Base-by-base conservation (phyloP, 1,140 invertebrate genomes). In the Belonocnema kinseyi region DNA sequence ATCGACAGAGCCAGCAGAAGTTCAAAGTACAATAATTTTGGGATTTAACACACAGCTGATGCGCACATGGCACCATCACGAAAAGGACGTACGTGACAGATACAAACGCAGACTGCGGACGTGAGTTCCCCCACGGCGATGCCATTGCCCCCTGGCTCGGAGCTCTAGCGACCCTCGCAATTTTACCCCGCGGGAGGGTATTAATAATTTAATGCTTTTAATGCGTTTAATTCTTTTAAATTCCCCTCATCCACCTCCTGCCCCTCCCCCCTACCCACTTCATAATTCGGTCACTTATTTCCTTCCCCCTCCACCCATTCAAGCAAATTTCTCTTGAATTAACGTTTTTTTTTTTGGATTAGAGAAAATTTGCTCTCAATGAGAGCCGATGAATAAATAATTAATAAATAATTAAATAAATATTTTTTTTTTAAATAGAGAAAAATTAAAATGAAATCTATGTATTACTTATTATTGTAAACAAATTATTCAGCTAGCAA, bases 171-270 rank as follows among this genome's bases (percentile, higher is more conserved):
- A 85, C 83, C 80, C 80, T 84, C 78, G 79, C 78, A 76, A 77
- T 72, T 78, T 78, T 61, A 54, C 72, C 73, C 77, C 77, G 8
- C 78, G 33, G 46, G 66, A 74, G 74, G 71, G 77, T 83, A 88
- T 88, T 86, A 86, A 88, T 88, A 86, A 88, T 89, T 89, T 86
- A 88, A 87, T 84, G 81, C 82, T 72, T 87, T 88, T 86, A 86
- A 86, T 88, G 85, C 78, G 77, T 33, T 66, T 66, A 58, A 54
- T 75, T 66, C 71, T 72, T 54, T 50, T 33, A 33, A n/a, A 19
- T 46, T 75, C 40, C 17, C 17, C 72, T 73, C 16, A 66, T 40
- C 11, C 61, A 21, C 50, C 50, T 17, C 56, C 72, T 17, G 13
- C 54, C 21, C 40, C 70, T 21, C 14, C 17, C 21, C 46, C 1